phyloP scores from a whole-genome alignment of 2,797 vertebrate species.

The Agapornis canus region DNA sequence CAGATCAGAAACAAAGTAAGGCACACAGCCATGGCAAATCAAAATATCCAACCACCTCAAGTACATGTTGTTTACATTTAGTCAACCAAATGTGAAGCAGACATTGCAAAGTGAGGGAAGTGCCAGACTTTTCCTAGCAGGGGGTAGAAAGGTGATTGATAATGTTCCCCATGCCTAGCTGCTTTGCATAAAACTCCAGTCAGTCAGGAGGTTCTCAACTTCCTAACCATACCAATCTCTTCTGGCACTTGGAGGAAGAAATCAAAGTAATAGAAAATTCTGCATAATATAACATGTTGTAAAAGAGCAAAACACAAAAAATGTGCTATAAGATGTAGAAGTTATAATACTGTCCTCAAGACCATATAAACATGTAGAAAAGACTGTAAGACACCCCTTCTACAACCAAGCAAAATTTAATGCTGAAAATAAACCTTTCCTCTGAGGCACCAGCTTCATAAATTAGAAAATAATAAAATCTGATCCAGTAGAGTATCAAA shows the following conservation, averaged over 20 bases:
- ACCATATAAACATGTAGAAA: not conserved
- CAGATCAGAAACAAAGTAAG: not conserved
- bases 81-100: constrained; percentile 27
- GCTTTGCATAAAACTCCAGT: not conserved
- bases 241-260: not conserved
- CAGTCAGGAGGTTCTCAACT: not conserved
- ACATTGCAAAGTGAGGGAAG: not conserved
- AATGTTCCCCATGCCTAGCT: not conserved
- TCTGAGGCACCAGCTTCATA: not conserved
- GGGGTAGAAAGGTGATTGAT: constrained; percentile 17
- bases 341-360: not conserved
- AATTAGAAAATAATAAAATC: not conserved
- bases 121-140: not conserved
- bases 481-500: not conserved
- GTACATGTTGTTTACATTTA: not conserved
- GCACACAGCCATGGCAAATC: not conserved
- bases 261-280: not conserved
- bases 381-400: not conserved
- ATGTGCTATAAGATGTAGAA: not conserved
- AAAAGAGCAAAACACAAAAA: not conserved
- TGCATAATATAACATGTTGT: not conserved
- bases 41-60: constrained; percentile 9
- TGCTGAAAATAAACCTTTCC: not conserved
- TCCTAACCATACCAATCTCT: not conserved
- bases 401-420: not conserved